phyloP scores from a whole-genome alignment of 2,797 vertebrate genomes.

The Naso thynnoides region DNA sequence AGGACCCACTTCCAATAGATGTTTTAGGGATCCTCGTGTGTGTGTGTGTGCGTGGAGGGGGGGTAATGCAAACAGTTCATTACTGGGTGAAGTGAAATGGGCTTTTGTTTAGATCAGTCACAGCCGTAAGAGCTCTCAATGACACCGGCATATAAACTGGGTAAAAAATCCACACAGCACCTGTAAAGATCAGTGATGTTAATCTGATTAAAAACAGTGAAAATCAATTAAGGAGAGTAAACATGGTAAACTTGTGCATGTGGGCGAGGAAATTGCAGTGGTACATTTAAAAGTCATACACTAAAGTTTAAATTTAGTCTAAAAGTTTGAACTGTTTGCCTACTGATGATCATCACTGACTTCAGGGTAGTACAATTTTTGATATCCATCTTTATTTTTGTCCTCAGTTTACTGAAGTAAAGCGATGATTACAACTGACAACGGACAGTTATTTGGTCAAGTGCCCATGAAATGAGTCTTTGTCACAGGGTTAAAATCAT shows the following conservation, averaged over 20 bases:
- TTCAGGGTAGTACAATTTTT: neutral
- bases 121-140: slow-evolving; percentile 80
- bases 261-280: neutral
- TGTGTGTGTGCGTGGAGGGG: slow-evolving; percentile 52
- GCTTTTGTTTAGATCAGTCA: slow-evolving; percentile 83
- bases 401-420: neutral
- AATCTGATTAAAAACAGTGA: slow-evolving; percentile 56
- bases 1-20: slow-evolving; percentile 85
- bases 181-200: slow-evolving; percentile 55
- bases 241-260: slow-evolving; percentile 16
- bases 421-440: neutral
- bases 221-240: slow-evolving; percentile 40
- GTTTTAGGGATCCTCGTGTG: slow-evolving; percentile 79
- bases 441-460: neutral
- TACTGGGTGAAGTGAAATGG: slow-evolving; percentile 86
- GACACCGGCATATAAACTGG: slow-evolving; percentile 49
- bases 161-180: slow-evolving; percentile 47
- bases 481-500: neutral
- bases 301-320: neutral
- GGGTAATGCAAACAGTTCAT: slow-evolving; percentile 87
- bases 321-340: neutral
- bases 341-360: neutral
- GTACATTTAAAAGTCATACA: neutral
- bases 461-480: neutral
- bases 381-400: neutral